These are phyloP conservation scores for Phymorhynchus buccinoides DNA, from an alignment of 1,140 invertebrate genomes.

Conservation along the genomic window DNA sequence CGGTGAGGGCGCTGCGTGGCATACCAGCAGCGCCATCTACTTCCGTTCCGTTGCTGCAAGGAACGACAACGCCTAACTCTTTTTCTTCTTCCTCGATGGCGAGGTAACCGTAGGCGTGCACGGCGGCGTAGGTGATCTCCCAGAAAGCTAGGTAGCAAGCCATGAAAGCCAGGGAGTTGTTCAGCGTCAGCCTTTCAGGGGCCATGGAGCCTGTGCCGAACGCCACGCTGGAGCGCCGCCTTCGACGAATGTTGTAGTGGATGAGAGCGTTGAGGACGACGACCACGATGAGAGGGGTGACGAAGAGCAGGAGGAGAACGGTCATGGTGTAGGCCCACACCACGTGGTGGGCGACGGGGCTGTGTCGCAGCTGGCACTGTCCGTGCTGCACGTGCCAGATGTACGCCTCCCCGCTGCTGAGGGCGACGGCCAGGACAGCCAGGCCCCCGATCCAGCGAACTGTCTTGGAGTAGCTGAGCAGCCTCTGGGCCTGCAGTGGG, in stretches of 20 bases:
- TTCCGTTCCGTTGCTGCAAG: too few species aligned
- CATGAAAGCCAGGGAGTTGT: not conserved
- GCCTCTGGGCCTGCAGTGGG: not conserved
- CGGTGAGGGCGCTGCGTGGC: not conserved
- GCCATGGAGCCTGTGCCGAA: constrained; percentile 1
- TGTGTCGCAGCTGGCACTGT: not conserved
- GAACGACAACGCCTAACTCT: too few species aligned
- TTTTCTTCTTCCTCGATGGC: not conserved
- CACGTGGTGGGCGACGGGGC: not conserved
- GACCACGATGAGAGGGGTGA: not conserved
- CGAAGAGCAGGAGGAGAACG: not conserved
- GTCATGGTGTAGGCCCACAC: not conserved
- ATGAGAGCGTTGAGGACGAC: not conserved
- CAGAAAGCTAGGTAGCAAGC: constrained; percentile 3
- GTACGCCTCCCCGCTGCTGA: not conserved
- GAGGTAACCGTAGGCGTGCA: not conserved
- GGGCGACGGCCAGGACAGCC: not conserved
- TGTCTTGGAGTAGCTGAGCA: not conserved
- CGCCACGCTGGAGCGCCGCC: not conserved
- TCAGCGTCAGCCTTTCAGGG: not conserved
- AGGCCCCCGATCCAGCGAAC: not conserved
- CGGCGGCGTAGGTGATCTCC: constrained; percentile 22
- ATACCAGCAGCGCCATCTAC: too few species aligned
- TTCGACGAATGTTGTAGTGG: not conserved
- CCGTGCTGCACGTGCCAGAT: not conserved